Percentiles rank a stretch among this genome's conserved stretches.
These are phyloP conservation scores for Drosophila neocordata DNA, from an alignment of 1,140 invertebrate species.

Conservation along the genomic window DNA sequence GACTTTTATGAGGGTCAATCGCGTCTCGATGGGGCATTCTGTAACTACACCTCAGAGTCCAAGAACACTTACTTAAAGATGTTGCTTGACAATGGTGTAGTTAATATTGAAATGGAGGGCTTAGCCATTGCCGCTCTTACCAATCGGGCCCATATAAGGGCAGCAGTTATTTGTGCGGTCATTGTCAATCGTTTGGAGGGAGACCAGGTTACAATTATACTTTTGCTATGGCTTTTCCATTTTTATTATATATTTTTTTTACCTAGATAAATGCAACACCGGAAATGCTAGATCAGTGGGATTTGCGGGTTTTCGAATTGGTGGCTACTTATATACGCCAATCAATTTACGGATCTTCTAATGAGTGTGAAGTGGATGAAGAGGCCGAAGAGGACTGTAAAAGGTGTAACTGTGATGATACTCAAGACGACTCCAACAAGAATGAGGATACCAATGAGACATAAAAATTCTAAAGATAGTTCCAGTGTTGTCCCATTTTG, in stretches of 20 bases:
- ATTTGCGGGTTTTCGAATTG: constrained; percentile 34
- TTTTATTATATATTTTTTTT: not conserved
- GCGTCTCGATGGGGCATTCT: constrained; percentile 97
- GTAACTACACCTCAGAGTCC: constrained; percentile 93
- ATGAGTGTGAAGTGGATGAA: constrained; percentile 1
- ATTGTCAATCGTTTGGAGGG: constrained; percentile 94
- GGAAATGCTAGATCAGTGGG: constrained; percentile 22
- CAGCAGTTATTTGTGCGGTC: constrained; percentile 95
- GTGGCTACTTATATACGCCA: constrained; percentile 50
- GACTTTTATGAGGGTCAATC: constrained; percentile 95
- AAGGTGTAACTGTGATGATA: not conserved
- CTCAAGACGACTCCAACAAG: too few relatives aligned
- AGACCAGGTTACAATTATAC: constrained; percentile 87
- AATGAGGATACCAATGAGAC: too few relatives aligned
- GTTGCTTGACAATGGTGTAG: constrained; percentile 89
- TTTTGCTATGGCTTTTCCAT: not conserved
- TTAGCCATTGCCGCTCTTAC: constrained; percentile 93
- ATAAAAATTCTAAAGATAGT: too few relatives aligned
- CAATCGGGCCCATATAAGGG: constrained; percentile 91
- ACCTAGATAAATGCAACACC: constrained; percentile 24
- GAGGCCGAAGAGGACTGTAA: not conserved
- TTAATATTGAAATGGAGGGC: constrained; percentile 99
- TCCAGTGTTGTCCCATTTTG: too few relatives aligned
- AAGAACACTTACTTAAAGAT: constrained; percentile 92
- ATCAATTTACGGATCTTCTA: constrained; percentile 10